Conservation (phyloP, 2,113 vertebrate genomes). For the Orthonyx spaldingii region DNA sequence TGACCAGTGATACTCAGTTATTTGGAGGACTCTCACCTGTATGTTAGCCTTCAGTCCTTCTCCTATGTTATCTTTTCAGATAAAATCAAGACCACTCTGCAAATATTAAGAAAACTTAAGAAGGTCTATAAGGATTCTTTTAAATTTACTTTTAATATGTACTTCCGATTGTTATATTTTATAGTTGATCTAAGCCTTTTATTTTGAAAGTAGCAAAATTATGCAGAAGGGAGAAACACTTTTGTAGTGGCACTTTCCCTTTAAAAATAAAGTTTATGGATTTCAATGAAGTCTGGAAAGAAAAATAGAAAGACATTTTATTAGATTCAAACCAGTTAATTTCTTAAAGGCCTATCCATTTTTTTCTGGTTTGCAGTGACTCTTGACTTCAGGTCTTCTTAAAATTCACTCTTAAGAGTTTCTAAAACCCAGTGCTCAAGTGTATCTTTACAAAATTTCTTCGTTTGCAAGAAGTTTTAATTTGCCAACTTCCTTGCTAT, state of each 20-base stretch:
- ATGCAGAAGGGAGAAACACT: not conserved
- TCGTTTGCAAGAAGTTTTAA: not conserved
- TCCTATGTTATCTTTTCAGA: not conserved
- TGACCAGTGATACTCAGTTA: not conserved
- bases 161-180: not conserved
- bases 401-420: not conserved
- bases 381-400: not conserved
- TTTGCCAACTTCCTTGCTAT: not conserved
- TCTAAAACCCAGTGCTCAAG: not conserved
- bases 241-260: not conserved
- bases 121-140: not conserved
- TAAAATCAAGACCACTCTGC: not conserved
- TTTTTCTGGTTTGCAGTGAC: not conserved
- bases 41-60: not conserved
- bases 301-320: not conserved
- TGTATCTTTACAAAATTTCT: not conserved
- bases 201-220: not conserved
- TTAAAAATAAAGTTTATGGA: not conserved
- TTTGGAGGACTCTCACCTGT: not conserved
- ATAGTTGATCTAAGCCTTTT: not conserved
- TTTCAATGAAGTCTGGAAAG: not conserved
- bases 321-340: not conserved
- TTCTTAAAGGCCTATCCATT: not conserved
- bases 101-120: not conserved
- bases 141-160: not conserved